Percentiles rank a stretch among this genome's conserved stretches.
These are phyloP conservation scores for Neodiprion fabricii DNA, from an alignment of 1,140 invertebrate genomes.

Conservation along the genomic window DNA sequence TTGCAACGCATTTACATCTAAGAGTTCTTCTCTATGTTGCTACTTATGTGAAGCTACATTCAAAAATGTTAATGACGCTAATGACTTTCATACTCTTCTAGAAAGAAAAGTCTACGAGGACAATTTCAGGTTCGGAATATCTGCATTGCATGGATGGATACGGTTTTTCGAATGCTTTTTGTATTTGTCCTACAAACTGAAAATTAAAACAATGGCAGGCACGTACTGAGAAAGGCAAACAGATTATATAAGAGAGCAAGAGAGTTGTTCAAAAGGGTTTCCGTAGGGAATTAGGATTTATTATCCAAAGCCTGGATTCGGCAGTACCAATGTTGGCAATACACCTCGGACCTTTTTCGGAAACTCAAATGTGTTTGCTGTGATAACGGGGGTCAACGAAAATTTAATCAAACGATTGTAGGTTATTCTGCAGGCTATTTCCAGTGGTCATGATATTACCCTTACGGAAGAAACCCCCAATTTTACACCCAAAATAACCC, in stretches of 20 bases:
- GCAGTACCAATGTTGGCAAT: conserved; percentile 51
- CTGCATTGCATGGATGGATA: conserved; percentile 49
- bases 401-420: conserved; percentile 39
- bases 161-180: conserved; percentile 50
- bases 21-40: conserved; percentile 45
- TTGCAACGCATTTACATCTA: conserved; percentile 49
- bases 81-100: not conserved
- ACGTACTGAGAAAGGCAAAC: conserved; percentile 29
- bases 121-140: conserved; percentile 42
- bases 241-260: conserved; percentile 25
- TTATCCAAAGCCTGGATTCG: conserved; percentile 44
- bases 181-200: conserved; percentile 46
- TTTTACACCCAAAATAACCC: too few relatives aligned
- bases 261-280: conserved; percentile 32
- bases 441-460: conserved; percentile 33
- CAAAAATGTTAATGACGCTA: conserved; percentile 49
- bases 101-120: conserved; percentile 13
- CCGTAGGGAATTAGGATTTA: conserved; percentile 37
- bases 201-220: conserved; percentile 40
- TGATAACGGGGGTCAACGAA: conserved; percentile 41
- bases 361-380: conserved; percentile 34
- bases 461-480: too few relatives aligned
- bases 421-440: conserved; percentile 38
- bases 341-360: conserved; percentile 50
- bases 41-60: conserved; percentile 50